Conservation (phyloP, 2,113 vertebrate genomes). For the Pygoscelis adeliae region DNA sequence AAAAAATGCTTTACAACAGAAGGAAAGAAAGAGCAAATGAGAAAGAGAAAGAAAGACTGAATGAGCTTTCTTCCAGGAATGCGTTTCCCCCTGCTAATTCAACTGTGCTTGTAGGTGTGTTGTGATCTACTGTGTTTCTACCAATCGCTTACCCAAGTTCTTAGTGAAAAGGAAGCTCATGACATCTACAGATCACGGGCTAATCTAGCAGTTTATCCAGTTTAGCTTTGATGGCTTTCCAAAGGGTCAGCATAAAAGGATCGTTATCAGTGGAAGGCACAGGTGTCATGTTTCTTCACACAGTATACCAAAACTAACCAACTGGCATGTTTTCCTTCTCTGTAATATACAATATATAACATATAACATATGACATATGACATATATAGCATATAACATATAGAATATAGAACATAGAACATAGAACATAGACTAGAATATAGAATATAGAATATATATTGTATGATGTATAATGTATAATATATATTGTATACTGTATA, state of each 20-base stretch:
- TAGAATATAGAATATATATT: no score
- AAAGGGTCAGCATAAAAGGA: neutral
- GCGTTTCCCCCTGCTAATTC: neutral
- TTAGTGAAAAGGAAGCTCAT: neutral
- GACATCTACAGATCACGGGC: neutral
- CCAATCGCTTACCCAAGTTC: neutral
- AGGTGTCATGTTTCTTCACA: neutral
- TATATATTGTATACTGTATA: no score
- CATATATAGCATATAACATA: no score
- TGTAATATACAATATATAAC: neutral
- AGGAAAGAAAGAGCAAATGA: conserved; percentile 1
- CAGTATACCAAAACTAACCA: neutral
- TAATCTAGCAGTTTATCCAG: neutral
- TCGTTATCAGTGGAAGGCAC: neutral
- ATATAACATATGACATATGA: no score
- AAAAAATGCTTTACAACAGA: conserved; percentile 43
- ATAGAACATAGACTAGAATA: no score
- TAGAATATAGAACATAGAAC: no score
- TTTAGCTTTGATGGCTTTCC: neutral
- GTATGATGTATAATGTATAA: no score
- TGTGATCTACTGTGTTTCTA: neutral
- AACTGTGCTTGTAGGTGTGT: neutral
- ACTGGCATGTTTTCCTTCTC: neutral
- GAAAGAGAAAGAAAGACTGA: neutral
- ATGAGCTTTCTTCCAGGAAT: neutral